phyloP scores from a whole-genome alignment of 1,140 invertebrate genomes.

The Andricus grossulariae region DNA sequence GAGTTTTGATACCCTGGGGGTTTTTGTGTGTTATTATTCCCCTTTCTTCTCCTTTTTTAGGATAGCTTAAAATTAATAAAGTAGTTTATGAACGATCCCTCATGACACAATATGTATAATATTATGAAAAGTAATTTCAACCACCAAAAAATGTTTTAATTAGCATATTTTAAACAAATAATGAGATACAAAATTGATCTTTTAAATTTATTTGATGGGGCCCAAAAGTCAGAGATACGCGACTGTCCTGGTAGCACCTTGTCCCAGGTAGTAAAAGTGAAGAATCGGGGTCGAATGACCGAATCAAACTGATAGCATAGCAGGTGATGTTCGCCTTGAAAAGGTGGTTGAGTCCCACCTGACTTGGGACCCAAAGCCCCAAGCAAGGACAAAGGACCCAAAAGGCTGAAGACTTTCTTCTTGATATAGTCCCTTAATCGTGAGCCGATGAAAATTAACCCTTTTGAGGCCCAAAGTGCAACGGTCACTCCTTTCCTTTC shows the following conservation, averaged over 20 bases:
- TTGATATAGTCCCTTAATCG: constrained; percentile 50
- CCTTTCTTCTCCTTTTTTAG: too few relatives aligned
- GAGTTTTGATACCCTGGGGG: too few relatives aligned
- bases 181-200: too few relatives aligned
- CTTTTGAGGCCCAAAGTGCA: constrained; percentile 47
- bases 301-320: neutral
- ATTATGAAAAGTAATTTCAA: too few relatives aligned
- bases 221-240: neutral
- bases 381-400: constrained; percentile 22
- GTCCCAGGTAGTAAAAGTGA: neutral
- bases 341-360: neutral
- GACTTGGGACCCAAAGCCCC: neutral
- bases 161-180: too few relatives aligned
- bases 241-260: neutral
- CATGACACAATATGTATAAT: too few relatives aligned
- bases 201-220: neutral
- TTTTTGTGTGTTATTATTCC: too few relatives aligned
- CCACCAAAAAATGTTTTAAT: too few relatives aligned
- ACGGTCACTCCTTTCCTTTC: constrained; percentile 33
- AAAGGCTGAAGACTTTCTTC: neutral
- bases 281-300: neutral
- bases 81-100: too few relatives aligned
- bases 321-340: constrained; percentile 20
- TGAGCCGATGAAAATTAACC: constrained; percentile 54
- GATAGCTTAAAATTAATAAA: too few relatives aligned